phyloP scores from a whole-genome alignment of 2,888 invertebrate genomes.

The Palloptera scutellata region DNA sequence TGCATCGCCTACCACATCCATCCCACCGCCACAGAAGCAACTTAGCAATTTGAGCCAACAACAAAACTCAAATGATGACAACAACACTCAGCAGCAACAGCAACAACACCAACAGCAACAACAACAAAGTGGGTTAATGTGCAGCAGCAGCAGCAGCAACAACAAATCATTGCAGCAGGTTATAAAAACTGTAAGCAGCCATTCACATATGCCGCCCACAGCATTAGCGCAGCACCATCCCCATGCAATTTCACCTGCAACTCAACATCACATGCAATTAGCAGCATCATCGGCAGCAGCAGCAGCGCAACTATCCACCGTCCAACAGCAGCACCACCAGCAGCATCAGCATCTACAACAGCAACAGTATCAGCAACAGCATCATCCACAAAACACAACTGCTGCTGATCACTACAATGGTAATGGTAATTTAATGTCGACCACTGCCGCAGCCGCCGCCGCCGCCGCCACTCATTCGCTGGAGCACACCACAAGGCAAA shows the following conservation, averaged over 20 bases:
- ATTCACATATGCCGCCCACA: constrained; percentile 15
- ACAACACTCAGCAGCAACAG: constrained; percentile 1
- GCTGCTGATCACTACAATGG: background rate
- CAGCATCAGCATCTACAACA: constrained; percentile 41
- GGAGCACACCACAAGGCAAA: constrained; percentile 9
- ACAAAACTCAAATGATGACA: constrained; percentile 17
- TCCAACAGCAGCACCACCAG: constrained; percentile 23
- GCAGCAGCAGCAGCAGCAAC: constrained; percentile 12
- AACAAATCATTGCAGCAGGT: constrained; percentile 23
- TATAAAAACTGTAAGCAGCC: constrained; percentile 20
- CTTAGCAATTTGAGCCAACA: constrained; percentile 10
- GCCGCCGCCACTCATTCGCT: constrained; percentile 7
- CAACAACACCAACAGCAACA: background rate
- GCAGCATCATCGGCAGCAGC: constrained; percentile 15
- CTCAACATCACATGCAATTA: constrained; percentile 22
- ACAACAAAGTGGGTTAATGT: constrained; percentile 10
- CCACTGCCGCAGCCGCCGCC: background rate
- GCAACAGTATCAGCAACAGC: constrained; percentile 28
- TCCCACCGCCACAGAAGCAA: constrained; percentile 38
- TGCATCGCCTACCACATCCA: constrained; percentile 24
- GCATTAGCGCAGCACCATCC: constrained; percentile 17
- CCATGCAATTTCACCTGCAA: constrained; percentile 20
- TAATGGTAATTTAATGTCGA: background rate
- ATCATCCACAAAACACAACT: background rate
- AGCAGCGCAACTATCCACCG: no score